Conservation (phyloP, 2,113 vertebrate genomes). For the Psilopsiagon aurifrons region DNA sequence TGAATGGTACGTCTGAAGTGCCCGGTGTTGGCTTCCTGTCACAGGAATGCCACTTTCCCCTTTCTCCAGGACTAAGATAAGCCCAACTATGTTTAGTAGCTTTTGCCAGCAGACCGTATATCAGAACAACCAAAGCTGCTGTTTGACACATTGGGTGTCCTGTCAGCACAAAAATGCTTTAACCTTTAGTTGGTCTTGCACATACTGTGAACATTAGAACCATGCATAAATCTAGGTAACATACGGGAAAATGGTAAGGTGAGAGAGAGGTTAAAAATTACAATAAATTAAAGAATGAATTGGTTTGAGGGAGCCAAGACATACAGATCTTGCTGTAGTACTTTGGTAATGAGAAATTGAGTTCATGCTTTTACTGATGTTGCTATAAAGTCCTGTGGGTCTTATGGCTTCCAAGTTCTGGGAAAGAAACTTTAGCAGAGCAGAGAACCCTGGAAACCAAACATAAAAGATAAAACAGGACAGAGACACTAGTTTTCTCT, state of each 20-base stretch:
- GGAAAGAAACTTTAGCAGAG: conserved; percentile 18
- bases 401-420: background rate
- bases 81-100: conserved; percentile 29
- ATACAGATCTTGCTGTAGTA: background rate
- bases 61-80: conserved; percentile 54
- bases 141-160: conserved; percentile 59
- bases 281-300: background rate
- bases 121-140: conserved; percentile 28
- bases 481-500: background rate
- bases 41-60: conserved; percentile 69
- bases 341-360: background rate
- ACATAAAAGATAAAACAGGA: background rate
- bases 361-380: background rate
- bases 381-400: conserved; percentile 30
- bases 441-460: conserved; percentile 7
- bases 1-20: conserved; percentile 47
- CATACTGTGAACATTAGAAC: background rate
- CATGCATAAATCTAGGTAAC: background rate
- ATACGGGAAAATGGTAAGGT: background rate
- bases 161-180: conserved; percentile 54
- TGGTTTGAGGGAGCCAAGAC: background rate
- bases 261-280: background rate
- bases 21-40: conserved; percentile 43
- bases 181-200: background rate
- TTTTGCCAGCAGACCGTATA: conserved; percentile 22